Evolutionary conservation across 2,797 vertebrate genomes (phyloP), one percentile per base, ranked within the genome.

Genomic region (Darevskia nairensis): DNA sequence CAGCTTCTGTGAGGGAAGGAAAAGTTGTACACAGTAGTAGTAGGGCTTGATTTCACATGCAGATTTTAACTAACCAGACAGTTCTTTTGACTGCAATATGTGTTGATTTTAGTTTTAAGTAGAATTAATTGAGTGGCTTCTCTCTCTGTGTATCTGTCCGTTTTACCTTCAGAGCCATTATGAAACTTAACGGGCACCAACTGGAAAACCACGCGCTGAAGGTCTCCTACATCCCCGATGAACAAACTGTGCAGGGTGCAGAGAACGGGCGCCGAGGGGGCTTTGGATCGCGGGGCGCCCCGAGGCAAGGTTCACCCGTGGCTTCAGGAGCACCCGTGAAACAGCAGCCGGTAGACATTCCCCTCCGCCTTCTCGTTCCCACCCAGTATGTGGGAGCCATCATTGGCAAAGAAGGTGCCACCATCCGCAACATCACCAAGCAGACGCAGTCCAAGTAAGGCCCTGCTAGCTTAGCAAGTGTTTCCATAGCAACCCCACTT

Each of bases 391-490:
- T 99, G 25, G 98, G 98, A 0, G 98, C 98, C 92, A 99, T 99
- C 96, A 99, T 99, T 0, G 98, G 98, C 94, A 99, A 99, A 92
- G 98, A 99, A 90, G 98, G 98, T 0, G 98, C 98, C 94, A 99
- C 98, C 94, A 99, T 99, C 89, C 97, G 98, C 66, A 98, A 98
- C 95, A 99, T 99, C 96, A 99, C 98, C 86, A 99, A 99, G 92
- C 98, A 99, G 96, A 99, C 98, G 0, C 98, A 99, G 95, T 99
- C 98, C 97, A 99, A 99, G 98, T 99, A 95, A 97, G 98, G 96
- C 93, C 0, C 0, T 21, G 4, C 44, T 74, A 41, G n/a, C 39
- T 19, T 86, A 46, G 11, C n/a, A 71, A 35, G 32, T 32, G 55
- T 21, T 71, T 25, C 3, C 69, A 69, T 71, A 61, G n/a, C n/a